Evolutionary conservation across 2,888 invertebrate species (phyloP), one percentile per base, ranked within the genome.

Genomic region (Melinopterus prodromus): DNA sequence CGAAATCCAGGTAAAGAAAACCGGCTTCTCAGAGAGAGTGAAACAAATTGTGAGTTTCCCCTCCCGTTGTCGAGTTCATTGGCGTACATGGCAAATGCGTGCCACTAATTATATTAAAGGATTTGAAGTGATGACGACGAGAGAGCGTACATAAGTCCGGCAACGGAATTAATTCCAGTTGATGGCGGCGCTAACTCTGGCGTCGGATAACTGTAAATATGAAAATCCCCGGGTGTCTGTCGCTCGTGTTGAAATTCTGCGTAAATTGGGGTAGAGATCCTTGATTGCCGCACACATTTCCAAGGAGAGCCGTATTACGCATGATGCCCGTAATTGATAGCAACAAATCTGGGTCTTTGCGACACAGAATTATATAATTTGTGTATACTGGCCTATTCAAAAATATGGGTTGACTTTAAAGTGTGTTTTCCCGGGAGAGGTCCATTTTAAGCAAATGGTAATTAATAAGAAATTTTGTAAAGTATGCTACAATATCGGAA

Each of bases 201-300:
- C n/a, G 74, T 74, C 26, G 74, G 53, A 53, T 53, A 74, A 74
- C 74, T 74, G 74, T 37, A 74, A 74, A 74, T 74, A 74, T 74
- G 74, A 37, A 74, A 74, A 74, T 37, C 74, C 15, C 74, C 15
- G 7, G 74, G 36, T 74, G 74, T 74, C 74, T 74, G 74, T 74
- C 74, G 74, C 74, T 53, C 53, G 53, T 53, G 74, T 74, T 74
- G 37, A 74, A 36, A 74, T 74, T 36, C 74, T 37, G 35, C 26
- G 35, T 35, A 74, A 74, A 74, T 7, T 53, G 12, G 53, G 53
- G 53, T 53, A 9, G 53, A 12, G 53, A 53, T 53, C 5, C 53
- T 53, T 53, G 53, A 53, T 53, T 53, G 53, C 53, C 53, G 53
- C 53, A 53, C 5, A 53, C 5, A 53, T 53, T 53, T 53, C 53